Evolutionary conservation across 2,797 vertebrate species (phyloP), one percentile per base, ranked within the genome.

Genomic region (Ibycter americanus): DNA sequence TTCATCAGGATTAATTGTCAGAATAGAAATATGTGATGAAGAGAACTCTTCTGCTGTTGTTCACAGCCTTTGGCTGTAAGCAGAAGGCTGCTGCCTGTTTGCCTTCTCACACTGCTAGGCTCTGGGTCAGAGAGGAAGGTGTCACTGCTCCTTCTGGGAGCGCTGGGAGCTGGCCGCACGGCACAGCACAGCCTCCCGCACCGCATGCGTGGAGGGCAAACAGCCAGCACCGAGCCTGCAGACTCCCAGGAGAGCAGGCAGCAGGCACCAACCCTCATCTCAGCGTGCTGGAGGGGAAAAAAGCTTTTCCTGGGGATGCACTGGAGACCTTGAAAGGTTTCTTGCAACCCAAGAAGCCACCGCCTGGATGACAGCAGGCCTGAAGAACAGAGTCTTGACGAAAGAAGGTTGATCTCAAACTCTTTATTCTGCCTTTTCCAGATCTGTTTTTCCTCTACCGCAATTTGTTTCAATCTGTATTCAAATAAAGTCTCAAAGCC

Each of bases 131-230:
- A 2, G 31, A 3, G 31, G 29, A 61, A 20, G 55, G 22, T 4
- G 36, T 21, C 17, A 1, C 27, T 8, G 44, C 58, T 63, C 27
- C 80, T 77, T 19, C 40, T 26, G 13, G 0, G 4, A 47, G 55
- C 3, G 0, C 15, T 7, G 1, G 0, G 8, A 25, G 74, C n/a
- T 34, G 4, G 1, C 66, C 17, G 74, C 21, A 38, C 38, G 38
- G 38, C 38, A 38, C 38, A 13, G 25, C 49, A 21, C 20, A 4
- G 6, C 49, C 31, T 54, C n/a, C 66, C 2, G 6, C 31, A 18
- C 49, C 19, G 38, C 10, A 2, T 0, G 8, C 1, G 20, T 4
- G 25, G 58, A 65, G 40, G n/a, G 52, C 38, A 34, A 44, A 8
- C 4, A 7, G 44, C 16, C 58, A 10, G 42, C 3, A 0, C 7